Evolutionary conservation across 1,140 invertebrate genomes (phyloP).

Genomic region (Globodera rostochiensis): DNA sequence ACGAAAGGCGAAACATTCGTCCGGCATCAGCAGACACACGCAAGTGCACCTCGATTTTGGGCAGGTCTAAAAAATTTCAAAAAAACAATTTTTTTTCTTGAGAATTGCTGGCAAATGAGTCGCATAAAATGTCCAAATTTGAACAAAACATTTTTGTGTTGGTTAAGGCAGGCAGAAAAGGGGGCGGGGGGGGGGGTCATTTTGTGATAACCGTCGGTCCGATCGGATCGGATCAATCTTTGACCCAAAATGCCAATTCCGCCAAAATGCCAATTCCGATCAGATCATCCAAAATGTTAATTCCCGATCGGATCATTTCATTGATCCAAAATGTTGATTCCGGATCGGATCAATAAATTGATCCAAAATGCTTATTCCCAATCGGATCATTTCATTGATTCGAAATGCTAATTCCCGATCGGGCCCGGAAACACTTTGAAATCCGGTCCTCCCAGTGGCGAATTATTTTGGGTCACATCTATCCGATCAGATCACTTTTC

Average conservation of each 20-base stretch:
- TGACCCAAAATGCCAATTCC: not conserved
- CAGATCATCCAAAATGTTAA: not conserved
- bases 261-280: not conserved
- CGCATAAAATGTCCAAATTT: not conserved
- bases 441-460: too few relatives aligned
- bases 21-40: conserved; percentile 38
- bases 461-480: too few relatives aligned
- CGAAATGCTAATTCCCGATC: not conserved
- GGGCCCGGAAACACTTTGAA: too few relatives aligned
- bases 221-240: too few relatives aligned
- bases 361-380: not conserved
- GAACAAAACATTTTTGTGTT: not conserved
- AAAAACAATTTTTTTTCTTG: not conserved
- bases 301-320: not conserved
- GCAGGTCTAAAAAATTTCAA: conserved; percentile 10
- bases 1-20: conserved; percentile 33
- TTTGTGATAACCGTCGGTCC: too few relatives aligned
- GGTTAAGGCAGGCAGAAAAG: not conserved
- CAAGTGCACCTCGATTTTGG: conserved; percentile 9
- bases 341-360: not conserved
- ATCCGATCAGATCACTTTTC: not conserved
- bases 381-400: not conserved
- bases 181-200: not conserved
- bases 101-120: too few relatives aligned
- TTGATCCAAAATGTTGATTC: not conserved